Evolutionary conservation across 2,113 vertebrate genomes (phyloP), one percentile per base, ranked within the genome.

Genomic region (Tyrannus savana): DNA sequence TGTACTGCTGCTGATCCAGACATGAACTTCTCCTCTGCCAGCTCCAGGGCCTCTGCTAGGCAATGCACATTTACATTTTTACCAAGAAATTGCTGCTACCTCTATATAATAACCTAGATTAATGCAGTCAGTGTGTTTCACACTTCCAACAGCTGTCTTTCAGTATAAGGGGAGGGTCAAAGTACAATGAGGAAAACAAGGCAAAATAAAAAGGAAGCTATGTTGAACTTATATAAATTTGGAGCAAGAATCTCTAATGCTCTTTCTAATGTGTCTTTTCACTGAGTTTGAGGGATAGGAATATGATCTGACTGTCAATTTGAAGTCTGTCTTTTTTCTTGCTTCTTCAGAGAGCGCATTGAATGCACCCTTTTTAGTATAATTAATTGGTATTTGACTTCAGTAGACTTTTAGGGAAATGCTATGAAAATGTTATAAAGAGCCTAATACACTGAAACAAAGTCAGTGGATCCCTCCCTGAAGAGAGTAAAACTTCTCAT

Each of bases 1-100:
- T 94, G 94, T 77, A 84, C 47, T 50, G 90, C 83, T 81, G 76
- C 73, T 87, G 86, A 90, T 95, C 80, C 76, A 83, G 89, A 81
- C 86, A 5, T 71, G 59, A 93, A 86, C 67, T 53, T 88, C 50
- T 31, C 24, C 24, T n/a, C 81, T 0, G 6, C 37, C 1, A 18
- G 75, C 58, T 86, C 59, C 68, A 84, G 55, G 71, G 92, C 88
- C 88, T 86, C 76, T 62, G 8, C 44, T 71, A 86, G 46, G 68
- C 76, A 92, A 52, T 3, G 2, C 41, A 22, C 49, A 39, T 74
- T 81, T 67, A 44, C 6, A 14, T 89, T 92, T 89, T 74, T 63
- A 89, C 35, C 17, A 47, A 31, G 55, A 74, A 95, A 63, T 30
- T 55, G 24, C 64, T 67, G 28, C 68, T 95, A 55, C 72, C 50